Conservation (phyloP, 1,140 invertebrate genomes). For the Monochamus saltuarius region DNA sequence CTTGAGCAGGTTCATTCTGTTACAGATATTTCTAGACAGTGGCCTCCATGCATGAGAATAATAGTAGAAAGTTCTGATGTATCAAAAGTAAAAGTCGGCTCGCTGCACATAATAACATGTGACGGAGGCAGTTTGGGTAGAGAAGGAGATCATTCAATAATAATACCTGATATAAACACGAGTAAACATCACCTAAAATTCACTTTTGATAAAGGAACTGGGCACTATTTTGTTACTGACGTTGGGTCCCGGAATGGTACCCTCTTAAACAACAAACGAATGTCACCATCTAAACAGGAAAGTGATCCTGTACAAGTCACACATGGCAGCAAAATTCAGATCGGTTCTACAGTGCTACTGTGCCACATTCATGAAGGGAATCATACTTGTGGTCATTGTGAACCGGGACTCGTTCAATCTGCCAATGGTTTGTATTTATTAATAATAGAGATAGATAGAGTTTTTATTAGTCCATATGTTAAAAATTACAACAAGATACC, state of each 20-base stretch:
- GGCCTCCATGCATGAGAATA: slow-evolving; percentile 85
- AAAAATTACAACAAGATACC: too few relatives aligned
- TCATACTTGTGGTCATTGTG: slow-evolving; percentile 86
- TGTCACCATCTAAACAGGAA: slow-evolving; percentile 71
- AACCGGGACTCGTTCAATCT: slow-evolving; percentile 71
- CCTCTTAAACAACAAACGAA: slow-evolving; percentile 72
- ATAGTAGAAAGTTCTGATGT: slow-evolving; percentile 76
- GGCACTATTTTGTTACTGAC: slow-evolving; percentile 73
- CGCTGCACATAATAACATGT: slow-evolving; percentile 81
- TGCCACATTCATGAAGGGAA: slow-evolving; percentile 84
- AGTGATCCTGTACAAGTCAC: slow-evolving; percentile 63
- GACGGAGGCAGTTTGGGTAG: slow-evolving; percentile 83
- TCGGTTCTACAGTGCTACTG: slow-evolving; percentile 73
- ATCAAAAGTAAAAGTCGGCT: slow-evolving; percentile 69
- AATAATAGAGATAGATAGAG: too few relatives aligned
- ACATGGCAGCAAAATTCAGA: slow-evolving; percentile 74
- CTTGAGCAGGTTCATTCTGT: slow-evolving; percentile 23
- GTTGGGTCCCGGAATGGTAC: slow-evolving; percentile 87
- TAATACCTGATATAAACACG: slow-evolving; percentile 77
- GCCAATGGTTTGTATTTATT: too few relatives aligned
- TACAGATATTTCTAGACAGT: slow-evolving; percentile 69
- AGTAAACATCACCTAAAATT: slow-evolving; percentile 76
- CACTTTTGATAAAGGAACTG: slow-evolving; percentile 61
- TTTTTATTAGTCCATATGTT: too few relatives aligned
- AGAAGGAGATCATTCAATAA: slow-evolving; percentile 73